Evolutionary conservation across 64 coral and sea anemone species (phyloP).

Genomic region (Porites australiensis): DNA sequence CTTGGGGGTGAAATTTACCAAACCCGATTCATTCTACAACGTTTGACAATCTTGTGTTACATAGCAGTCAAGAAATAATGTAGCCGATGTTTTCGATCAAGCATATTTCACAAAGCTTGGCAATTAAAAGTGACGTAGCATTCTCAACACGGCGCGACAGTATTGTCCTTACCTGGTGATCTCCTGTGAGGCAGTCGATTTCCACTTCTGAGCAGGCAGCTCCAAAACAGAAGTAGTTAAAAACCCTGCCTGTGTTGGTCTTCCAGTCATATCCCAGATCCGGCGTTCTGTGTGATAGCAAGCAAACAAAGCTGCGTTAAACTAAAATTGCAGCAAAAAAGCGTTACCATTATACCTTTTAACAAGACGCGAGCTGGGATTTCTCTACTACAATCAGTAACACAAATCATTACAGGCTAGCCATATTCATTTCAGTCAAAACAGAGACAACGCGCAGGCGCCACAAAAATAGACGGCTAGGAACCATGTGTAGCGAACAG

Average conservation of each 20-base stretch:
- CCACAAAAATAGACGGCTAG: no score
- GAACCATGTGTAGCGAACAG: no score
- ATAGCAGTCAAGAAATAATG: no score
- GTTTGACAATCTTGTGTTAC: not conserved
- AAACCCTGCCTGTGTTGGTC: slow-evolving; percentile 44
- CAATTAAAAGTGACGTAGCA: not conserved
- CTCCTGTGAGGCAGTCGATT: slow-evolving; percentile 74
- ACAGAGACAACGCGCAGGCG: no score
- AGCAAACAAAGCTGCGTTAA: not conserved
- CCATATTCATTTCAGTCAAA: no score
- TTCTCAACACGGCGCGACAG: not conserved
- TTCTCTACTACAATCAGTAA: no score
- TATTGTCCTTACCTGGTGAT: slow-evolving; percentile 41
- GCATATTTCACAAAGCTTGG: not conserved
- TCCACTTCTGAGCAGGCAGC: slow-evolving; percentile 72
- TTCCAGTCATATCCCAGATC: slow-evolving; percentile 64
- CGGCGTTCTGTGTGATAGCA: slow-evolving; percentile 42
- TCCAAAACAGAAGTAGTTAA: slow-evolving; percentile 73
- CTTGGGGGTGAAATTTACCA: no score
- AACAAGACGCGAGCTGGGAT: no score
- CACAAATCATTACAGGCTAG: no score
- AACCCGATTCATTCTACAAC: not conserved
- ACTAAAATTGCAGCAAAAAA: no score
- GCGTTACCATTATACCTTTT: no score
- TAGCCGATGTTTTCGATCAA: no score